These are phyloP conservation scores for Strix aluco DNA, from an alignment of 2,113 vertebrate species.

Conservation along the genomic window DNA sequence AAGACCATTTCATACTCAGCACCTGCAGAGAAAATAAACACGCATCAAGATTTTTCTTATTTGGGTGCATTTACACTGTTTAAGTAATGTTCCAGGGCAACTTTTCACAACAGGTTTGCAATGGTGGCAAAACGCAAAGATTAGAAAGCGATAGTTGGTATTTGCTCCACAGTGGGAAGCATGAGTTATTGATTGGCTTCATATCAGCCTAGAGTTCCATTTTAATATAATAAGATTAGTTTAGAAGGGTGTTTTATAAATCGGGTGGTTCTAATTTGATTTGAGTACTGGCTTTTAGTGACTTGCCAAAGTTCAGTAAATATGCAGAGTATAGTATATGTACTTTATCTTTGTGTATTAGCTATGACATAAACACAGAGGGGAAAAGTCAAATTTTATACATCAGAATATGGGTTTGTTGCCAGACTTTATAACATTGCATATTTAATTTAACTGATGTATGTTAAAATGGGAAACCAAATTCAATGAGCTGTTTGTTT, in stretches of 20 bases:
- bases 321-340: constrained; percentile 33
- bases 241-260: constrained; percentile 57
- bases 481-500: constrained; percentile 70
- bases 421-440: constrained; percentile 46
- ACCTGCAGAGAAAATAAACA: constrained; percentile 24
- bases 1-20: background rate
- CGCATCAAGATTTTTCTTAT: background rate
- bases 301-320: constrained; percentile 65
- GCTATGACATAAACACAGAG: constrained; percentile 59
- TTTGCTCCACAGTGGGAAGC: constrained; percentile 34
- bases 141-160: constrained; percentile 5
- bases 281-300: constrained; percentile 48
- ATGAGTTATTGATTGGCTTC: constrained; percentile 40
- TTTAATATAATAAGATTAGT: constrained; percentile 27
- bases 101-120: constrained; percentile 1
- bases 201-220: constrained; percentile 33
- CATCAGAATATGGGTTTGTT: constrained; percentile 49
- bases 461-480: constrained; percentile 65
- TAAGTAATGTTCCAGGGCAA: background rate
- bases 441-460: constrained; percentile 67
- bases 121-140: constrained; percentile 8
- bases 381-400: constrained; percentile 65
- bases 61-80: background rate
- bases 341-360: constrained; percentile 64
- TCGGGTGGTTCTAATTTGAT: constrained; percentile 43